Evolutionary conservation across 2,888 invertebrate genomes (phyloP), one percentile per base, ranked within the genome.

Genomic region (Tineola bisselliella): DNA sequence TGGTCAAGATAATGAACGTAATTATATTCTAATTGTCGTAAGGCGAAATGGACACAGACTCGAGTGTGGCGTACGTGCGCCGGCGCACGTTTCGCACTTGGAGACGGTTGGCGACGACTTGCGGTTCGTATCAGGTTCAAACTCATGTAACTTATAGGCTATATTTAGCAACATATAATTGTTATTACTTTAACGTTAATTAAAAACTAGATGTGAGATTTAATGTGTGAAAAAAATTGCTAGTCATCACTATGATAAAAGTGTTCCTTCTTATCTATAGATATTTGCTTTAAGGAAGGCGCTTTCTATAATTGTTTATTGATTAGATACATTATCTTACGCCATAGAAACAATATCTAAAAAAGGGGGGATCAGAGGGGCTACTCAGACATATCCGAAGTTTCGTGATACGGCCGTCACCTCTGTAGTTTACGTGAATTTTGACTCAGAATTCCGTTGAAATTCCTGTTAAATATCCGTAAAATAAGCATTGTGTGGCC

Each of bases 61-160:
- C 44, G 13, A 13, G 8, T 6, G 69, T 83, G 84, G 84, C 84
- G 73, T 86, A 84, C 84, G 84, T 84, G 84, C 79, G 68, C 73
- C 25, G 62, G 65, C 72, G 77, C 84, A 84, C 82, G 84, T 80
- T 57, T 61, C 66, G 66, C 63, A 62, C 68, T 15, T 13, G 15
- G 8, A 13, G 3, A n/a, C 59, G 58, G 13, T 11, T 31, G 8
- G 30, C 31, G 13, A 31, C 31, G 12, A 8, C 58, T 30, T 31
- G 6, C 44, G n/a, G 8, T 5, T 6, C 4, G 58, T 54, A 19
- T 54, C 54, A 54, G 18, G 54, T 54, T 54, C 15, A 13, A 17
- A 13, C 11, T 18, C 15, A 12, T 8, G 5, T 6, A 44, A 44
- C 44, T 44, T 6, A 33, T 33, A 31, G 10, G 31, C 31, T 31